These are phyloP conservation scores for Scolanthus callimorphus DNA, from an alignment of 92 coral and sea anemone species.

Conservation along the genomic window DNA sequence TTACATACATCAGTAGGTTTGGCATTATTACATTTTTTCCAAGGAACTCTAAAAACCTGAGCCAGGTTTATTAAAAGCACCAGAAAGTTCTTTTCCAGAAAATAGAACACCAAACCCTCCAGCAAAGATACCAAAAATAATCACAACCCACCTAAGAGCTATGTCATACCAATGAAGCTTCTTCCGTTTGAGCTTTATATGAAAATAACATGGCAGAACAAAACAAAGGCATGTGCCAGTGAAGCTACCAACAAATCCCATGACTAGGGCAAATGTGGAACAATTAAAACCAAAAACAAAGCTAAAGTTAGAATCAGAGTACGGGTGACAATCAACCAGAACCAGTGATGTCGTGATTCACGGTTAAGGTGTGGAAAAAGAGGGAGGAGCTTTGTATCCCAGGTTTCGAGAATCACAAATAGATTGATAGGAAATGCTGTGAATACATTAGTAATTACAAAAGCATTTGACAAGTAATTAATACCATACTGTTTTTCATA, in stretches of 20 bases:
- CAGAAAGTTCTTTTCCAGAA: constrained; percentile 28
- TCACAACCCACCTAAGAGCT: constrained; percentile 45
- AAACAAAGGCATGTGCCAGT: constrained; percentile 78
- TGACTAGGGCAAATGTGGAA: constrained; percentile 73
- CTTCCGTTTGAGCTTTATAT: constrained; percentile 72
- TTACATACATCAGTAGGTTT: no score
- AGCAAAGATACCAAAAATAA: constrained; percentile 51
- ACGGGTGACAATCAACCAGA: constrained; percentile 61
- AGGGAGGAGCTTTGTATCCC: constrained; percentile 54
- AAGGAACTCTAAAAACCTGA: no score
- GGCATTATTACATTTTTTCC: no score
- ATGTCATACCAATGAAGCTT: constrained; percentile 65
- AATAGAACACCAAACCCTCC: constrained; percentile 70
- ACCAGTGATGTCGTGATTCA: constrained; percentile 56
- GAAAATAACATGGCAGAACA: constrained; percentile 67
- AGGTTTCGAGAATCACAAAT: constrained; percentile 62
- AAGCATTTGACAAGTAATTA: constrained; percentile 53
- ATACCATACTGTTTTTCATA: constrained; percentile 43
- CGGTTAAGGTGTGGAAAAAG: constrained; percentile 59
- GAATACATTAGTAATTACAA: constrained; percentile 70
- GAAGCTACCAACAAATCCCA: constrained; percentile 82
- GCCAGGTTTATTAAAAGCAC: constrained; percentile 1
- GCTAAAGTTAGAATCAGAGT: constrained; percentile 60
- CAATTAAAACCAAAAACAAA: constrained; percentile 59
- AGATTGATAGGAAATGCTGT: constrained; percentile 67